Evolutionary conservation across 2,888 invertebrate genomes (phyloP).

Genomic region (Pammene aurita): DNA sequence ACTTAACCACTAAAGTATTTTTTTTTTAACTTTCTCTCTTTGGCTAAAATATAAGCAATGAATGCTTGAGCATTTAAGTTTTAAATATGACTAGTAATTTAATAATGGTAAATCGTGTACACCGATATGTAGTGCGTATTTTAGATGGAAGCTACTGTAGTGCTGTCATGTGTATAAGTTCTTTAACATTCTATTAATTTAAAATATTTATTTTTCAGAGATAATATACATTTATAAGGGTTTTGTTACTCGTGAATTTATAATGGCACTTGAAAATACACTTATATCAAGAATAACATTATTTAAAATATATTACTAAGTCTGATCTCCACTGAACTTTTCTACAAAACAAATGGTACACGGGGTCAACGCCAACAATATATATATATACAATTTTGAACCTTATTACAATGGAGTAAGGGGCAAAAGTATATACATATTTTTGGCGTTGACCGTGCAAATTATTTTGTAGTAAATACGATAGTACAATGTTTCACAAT

Average conservation of each 20-base stretch:
- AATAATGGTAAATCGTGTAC: constrained; percentile 28
- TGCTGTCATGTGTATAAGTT: constrained; percentile 10
- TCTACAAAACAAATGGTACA: neutral
- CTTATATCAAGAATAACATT: neutral
- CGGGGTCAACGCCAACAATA: too few relatives aligned
- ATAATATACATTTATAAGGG: neutral
- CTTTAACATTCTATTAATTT: neutral
- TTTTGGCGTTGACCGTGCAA: too few relatives aligned
- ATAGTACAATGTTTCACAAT: neutral
- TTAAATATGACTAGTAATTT: constrained; percentile 47
- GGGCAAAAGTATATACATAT: too few relatives aligned
- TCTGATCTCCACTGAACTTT: neutral
- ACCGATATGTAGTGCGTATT: constrained; percentile 34
- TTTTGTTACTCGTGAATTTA: neutral
- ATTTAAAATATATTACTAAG: neutral
- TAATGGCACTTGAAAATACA: constrained; percentile 11
- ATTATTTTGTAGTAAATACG: too few relatives aligned
- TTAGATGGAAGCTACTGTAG: constrained; percentile 8
- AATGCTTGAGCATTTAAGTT: constrained; percentile 46
- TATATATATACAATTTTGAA: too few relatives aligned
- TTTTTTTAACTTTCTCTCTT: constrained; percentile 28
- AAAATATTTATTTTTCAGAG: neutral
- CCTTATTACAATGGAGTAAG: too few relatives aligned
- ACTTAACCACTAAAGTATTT: neutral
- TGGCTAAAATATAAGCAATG: constrained; percentile 46